Conservation (phyloP, 2,797 vertebrate species). For the Menidia menidia region DNA sequence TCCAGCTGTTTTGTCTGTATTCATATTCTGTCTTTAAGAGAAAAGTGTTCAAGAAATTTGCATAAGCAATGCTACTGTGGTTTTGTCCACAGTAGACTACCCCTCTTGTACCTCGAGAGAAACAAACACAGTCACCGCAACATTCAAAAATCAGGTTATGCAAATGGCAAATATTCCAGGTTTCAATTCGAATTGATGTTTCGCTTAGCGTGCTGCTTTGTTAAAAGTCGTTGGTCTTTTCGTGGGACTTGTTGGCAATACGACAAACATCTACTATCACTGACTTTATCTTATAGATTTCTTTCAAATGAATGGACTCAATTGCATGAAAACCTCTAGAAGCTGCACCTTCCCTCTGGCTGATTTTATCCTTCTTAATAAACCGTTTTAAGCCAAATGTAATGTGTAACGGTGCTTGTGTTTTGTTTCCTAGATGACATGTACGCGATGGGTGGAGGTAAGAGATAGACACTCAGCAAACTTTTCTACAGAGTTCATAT, state of each 20-base stretch:
- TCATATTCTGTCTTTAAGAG: not conserved
- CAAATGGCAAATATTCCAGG: not conserved
- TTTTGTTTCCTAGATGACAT: conserved; percentile 76
- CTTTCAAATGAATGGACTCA: not conserved
- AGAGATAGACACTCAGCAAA: not conserved
- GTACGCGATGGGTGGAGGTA: conserved; percentile 73
- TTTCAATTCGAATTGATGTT: not conserved
- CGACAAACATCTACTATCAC: not conserved
- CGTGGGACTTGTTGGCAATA: conserved; percentile 16
- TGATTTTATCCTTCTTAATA: not conserved
- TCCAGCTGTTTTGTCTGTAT: not conserved
- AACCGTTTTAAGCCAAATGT: not conserved
- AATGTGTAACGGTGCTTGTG: conserved; percentile 2
- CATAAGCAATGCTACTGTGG: too few species aligned
- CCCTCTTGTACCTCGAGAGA: not conserved
- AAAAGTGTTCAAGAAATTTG: not conserved
- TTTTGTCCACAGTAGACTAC: not conserved
- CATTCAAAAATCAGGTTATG: not conserved
- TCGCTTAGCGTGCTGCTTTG: not conserved
- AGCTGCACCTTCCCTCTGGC: not conserved
- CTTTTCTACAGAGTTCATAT: not conserved
- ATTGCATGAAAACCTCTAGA: not conserved
- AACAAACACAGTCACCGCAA: not conserved
- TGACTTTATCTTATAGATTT: not conserved
- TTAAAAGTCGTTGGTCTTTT: conserved; percentile 7